Evolutionary conservation across 2,888 invertebrate genomes (phyloP), one percentile per base, ranked within the genome.

Genomic region (Drosophila colorata): DNA sequence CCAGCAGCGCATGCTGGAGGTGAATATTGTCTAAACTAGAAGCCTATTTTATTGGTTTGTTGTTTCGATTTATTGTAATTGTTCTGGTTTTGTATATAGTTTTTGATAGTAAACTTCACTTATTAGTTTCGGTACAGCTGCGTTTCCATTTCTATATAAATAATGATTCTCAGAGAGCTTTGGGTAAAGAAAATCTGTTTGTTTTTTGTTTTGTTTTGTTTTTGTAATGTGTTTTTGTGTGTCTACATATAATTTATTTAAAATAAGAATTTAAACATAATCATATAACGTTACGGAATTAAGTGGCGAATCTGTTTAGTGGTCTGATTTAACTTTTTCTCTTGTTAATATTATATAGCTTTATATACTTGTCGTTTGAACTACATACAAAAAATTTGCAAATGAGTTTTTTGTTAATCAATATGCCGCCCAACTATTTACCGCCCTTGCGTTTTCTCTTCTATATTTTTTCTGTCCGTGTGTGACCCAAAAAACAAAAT

Each of bases 1-100:
- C 0, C 92, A 94, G 52, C 93, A 94, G 80, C 95, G 94, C 49
- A 93, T 96, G 90, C 91, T 90, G 68, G 96, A 95, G 90, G 79
- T 83, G n/a, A 93, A 94, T 80, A 93, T 94, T 80, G 93, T 94
- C 38, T 93, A 74, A 73, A n/a, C 28, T 9, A 4, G 13, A 51
- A n/a, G 4, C 13, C 40, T 25, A n/a, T 13, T 33, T 28, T 13
- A 16, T 48, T 59, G 66, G 47, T 74, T 72, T 81, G 74, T 59
- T 71, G 64, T 47, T 87, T 80, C 60, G 64, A 58, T 81, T 87
- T 81, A 87, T 87, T 81, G 69, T 75, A 68, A 81, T 78, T 76
- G 38, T 68, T 69, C 46, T 58, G 74, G 23, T 51, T 59, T 18
- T 67, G 55, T 78, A 59, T 80, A 65, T 74, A 80, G 44, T 49